A percentile compares a stretch with the other conserved stretches of the same genome.
Evolutionary conservation across 2,797 vertebrate genomes (phyloP).

Genomic region (Astyanax mexicanus): DNA sequence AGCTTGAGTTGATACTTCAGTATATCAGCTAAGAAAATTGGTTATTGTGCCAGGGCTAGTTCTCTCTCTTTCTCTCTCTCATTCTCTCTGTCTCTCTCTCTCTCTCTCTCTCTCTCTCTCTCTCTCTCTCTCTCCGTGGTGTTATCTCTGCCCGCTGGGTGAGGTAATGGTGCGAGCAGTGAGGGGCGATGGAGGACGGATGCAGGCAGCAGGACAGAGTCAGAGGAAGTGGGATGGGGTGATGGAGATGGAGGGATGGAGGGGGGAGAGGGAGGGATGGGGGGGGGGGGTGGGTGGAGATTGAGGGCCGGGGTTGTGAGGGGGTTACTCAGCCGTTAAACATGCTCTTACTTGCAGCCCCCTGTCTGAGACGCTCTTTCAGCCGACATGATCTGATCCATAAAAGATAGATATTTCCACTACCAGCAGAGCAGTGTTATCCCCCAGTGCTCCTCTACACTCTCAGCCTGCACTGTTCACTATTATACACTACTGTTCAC

Average conservation of each 20-base stretch:
- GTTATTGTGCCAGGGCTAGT: too few species aligned
- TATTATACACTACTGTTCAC: neutral
- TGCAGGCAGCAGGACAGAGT: constrained; percentile 39
- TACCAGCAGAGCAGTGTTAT: neutral
- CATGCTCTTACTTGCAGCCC: constrained; percentile 46
- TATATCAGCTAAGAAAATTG: too few species aligned
- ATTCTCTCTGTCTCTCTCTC: neutral
- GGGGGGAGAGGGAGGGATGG: constrained; percentile 11
- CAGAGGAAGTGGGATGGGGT: constrained; percentile 42
- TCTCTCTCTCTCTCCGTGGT: constrained; percentile 2
- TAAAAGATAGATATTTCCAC: constrained; percentile 41
- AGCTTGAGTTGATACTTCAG: too few species aligned
- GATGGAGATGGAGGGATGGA: constrained; percentile 12
- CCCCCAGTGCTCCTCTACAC: neutral
- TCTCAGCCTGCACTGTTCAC: neutral
- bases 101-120: neutral
- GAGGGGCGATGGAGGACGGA: constrained; percentile 33
- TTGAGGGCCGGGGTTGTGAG: constrained; percentile 48
- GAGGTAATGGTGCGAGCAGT: constrained; percentile 72
- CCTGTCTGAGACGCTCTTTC: constrained; percentile 26
- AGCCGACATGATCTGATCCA: constrained; percentile 25
- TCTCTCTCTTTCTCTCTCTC: neutral
- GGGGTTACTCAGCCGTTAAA: constrained; percentile 36
- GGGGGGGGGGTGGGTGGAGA: constrained; percentile 27
- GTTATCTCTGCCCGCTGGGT: constrained; percentile 68